These are phyloP conservation scores for Phenganax marumi DNA, from an alignment of 92 coral and sea anemone species.

Conservation along the genomic window DNA sequence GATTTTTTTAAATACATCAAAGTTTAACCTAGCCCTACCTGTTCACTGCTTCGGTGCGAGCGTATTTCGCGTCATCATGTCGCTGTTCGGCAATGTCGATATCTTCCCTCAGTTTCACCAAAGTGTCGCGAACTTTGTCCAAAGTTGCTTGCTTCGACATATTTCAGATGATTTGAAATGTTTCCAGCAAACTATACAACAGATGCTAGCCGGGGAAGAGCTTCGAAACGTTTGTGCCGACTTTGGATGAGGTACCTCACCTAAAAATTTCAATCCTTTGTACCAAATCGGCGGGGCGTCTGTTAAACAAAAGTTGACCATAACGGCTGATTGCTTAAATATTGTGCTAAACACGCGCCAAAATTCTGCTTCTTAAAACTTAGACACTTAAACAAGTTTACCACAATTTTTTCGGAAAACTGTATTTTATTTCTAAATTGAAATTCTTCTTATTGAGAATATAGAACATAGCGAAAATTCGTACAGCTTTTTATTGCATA, in stretches of 20 bases:
- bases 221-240: constrained; percentile 10
- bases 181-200: neutral
- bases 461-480: no score
- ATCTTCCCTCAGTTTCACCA: constrained; percentile 61
- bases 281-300: neutral
- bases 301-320: constrained; percentile 5
- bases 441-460: neutral
- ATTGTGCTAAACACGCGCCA: neutral
- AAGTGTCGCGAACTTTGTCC: constrained; percentile 57
- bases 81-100: constrained; percentile 72
- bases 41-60: constrained; percentile 18
- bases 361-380: constrained; percentile 31
- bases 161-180: neutral
- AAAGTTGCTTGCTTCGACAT: constrained; percentile 32
- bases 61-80: constrained; percentile 55
- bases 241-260: neutral
- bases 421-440: neutral
- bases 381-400: neutral
- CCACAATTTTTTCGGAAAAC: neutral
- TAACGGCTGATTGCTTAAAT: neutral
- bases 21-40: no score
- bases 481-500: no score
- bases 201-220: neutral
- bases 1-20: no score
- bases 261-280: constrained; percentile 17